Evolutionary conservation across 2,797 vertebrate species (phyloP), one percentile per base, ranked within the genome.

Genomic region (Cheracebus regulus): DNA sequence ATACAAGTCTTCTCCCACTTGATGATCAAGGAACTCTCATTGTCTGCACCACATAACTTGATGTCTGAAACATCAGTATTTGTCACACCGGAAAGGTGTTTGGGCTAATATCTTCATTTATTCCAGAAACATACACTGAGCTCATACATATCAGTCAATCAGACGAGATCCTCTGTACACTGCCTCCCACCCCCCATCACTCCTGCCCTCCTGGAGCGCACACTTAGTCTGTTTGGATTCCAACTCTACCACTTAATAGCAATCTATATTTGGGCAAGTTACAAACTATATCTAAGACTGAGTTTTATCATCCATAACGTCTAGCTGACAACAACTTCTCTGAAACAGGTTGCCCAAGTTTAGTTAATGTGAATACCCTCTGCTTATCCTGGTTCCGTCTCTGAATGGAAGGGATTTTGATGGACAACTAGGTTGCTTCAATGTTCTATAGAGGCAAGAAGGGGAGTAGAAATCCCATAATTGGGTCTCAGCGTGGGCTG

Each of bases 171-270:
- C 12, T 5, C 17, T 84, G 30, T 9, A 22, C 13, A 7, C 11
- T 44, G 14, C 8, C 1, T 2, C 44, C 4, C 9, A 12, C 5
- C 46, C 39, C 48, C 39, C 15, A 33, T 83, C 6, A n/a, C 8
- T 1, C 4, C 13, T 20, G 33, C 20, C 22, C 1, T 39, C 13
- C 6, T 17, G 10, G 41, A 28, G 4, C 4, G 46, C 22, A 33
- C 13, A 17, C 4, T 46, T 44, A 41, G n/a, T 76, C 57, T 33
- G 58, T 72, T 55, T 41, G 17, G 46, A 85, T 44, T 9, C 58
- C 28, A 86, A 30, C 4, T 28, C 67, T 7, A 13, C 19, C 61
- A 57, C 30, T 64, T 39, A 55, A 44, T 11, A 81, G 46, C n/a
- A 28, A n/a, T 3, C 4, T 67, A n/a, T 41, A 73, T 92, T 76